These are phyloP conservation scores for Oeneis ivallda DNA, from an alignment of 2,888 invertebrate genomes.

Conservation along the genomic window DNA sequence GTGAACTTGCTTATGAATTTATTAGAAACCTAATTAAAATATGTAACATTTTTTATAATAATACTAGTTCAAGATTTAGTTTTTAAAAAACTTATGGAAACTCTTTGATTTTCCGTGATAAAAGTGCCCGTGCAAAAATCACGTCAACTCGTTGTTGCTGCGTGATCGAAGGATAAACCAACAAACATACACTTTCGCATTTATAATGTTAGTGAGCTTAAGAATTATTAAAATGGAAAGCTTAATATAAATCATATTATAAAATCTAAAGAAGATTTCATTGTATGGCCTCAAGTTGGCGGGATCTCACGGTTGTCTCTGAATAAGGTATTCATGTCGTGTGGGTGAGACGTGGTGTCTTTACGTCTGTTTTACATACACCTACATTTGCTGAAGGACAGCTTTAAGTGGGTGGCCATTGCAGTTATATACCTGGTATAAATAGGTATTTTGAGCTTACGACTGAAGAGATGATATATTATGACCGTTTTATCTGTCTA, in stretches of 20 bases:
- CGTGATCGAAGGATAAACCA: not conserved
- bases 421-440: not conserved
- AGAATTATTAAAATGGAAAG: no score
- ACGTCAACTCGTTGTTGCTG: no score
- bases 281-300: not conserved
- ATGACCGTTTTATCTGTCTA: no score
- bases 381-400: constrained; percentile 6
- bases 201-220: no score
- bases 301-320: not conserved
- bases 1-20: not conserved
- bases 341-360: constrained; percentile 37
- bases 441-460: not conserved
- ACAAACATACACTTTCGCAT: no score
- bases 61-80: not conserved
- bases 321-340: constrained; percentile 37
- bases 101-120: no score
- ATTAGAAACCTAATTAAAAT: not conserved
- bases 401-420: not conserved
- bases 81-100: no score
- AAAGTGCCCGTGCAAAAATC: no score
- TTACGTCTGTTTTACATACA: constrained; percentile 26
- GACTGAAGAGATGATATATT: no score
- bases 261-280: no score
- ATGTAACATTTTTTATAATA: not conserved
- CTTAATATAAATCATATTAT: no score